These are phyloP conservation scores for Corydoras maculifer DNA, from an alignment of 2,113 vertebrate species.

Conservation along the genomic window DNA sequence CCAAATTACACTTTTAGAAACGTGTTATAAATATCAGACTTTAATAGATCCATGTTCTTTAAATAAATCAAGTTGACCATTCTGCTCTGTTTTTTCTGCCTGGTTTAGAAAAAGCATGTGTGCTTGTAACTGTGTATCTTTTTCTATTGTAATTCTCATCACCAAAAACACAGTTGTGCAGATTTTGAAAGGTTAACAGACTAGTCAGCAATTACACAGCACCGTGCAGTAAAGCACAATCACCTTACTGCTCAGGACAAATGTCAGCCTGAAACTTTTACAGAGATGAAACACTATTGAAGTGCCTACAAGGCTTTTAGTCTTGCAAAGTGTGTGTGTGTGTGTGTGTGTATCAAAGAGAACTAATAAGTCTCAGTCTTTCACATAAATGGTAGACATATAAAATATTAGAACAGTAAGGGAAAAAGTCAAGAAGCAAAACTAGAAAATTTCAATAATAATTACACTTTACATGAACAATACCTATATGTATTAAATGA, in stretches of 20 bases:
- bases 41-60: not conserved
- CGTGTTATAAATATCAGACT: too few species aligned
- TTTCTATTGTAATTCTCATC: slow-evolving; percentile 60
- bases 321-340: slow-evolving; percentile 8
- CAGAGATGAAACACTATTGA: slow-evolving; percentile 40
- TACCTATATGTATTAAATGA: too few species aligned
- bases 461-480: too few species aligned
- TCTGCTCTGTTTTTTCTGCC: not conserved
- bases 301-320: slow-evolving; percentile 1
- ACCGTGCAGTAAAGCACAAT: slow-evolving; percentile 63
- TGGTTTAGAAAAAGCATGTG: not conserved
- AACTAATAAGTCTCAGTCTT: too few species aligned
- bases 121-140: not conserved
- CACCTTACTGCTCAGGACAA: slow-evolving; percentile 59
- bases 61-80: slow-evolving; percentile 4
- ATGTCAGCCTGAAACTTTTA: slow-evolving; percentile 54
- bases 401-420: too few species aligned
- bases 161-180: slow-evolving; percentile 57
- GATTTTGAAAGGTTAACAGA: slow-evolving; percentile 73
- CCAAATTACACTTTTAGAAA: too few species aligned
- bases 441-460: too few species aligned
- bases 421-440: too few species aligned
- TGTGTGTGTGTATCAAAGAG: not conserved
- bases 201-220: slow-evolving; percentile 71
- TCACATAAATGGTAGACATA: too few species aligned